These are phyloP conservation scores for Dicaeum eximium DNA, from an alignment of 2,113 vertebrate species.

Conservation along the genomic window DNA sequence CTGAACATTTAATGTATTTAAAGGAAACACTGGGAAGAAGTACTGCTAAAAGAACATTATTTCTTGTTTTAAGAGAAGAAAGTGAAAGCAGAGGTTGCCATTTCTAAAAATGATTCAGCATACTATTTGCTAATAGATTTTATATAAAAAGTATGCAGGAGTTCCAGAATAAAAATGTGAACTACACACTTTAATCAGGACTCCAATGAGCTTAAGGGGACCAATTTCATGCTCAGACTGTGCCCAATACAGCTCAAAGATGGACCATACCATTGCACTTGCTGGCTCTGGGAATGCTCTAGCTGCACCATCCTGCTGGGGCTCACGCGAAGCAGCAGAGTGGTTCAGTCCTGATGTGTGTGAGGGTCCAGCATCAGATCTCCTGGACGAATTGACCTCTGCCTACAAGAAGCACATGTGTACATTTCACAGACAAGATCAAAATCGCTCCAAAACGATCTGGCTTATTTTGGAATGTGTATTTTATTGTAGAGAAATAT, in stretches of 20 bases:
- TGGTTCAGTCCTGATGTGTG: constrained; percentile 14
- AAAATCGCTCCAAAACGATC: neutral
- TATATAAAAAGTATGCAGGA: neutral
- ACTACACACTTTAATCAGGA: neutral
- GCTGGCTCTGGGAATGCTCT: constrained; percentile 54
- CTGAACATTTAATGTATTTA: neutral
- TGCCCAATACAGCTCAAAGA: neutral
- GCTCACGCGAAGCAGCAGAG: constrained; percentile 32
- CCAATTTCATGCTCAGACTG: neutral
- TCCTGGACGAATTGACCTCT: constrained; percentile 74
- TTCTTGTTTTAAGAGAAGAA: neutral
- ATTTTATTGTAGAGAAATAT: neutral
- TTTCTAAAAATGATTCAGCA: neutral
- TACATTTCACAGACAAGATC: neutral
- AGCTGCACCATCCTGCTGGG: constrained; percentile 51
- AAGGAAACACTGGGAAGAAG: neutral
- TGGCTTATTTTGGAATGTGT: neutral
- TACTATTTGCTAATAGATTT: neutral
- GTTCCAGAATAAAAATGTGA: neutral
- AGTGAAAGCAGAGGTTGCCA: neutral
- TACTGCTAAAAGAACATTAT: neutral
- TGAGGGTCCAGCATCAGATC: constrained; percentile 57
- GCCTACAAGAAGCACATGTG: constrained; percentile 55
- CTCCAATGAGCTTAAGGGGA: neutral
- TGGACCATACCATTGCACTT: constrained; percentile 46